Percentiles rank a stretch among this genome's conserved stretches.
Evolutionary conservation across 1,140 invertebrate genomes (phyloP).

Genomic region (Meteorus sp.): DNA sequence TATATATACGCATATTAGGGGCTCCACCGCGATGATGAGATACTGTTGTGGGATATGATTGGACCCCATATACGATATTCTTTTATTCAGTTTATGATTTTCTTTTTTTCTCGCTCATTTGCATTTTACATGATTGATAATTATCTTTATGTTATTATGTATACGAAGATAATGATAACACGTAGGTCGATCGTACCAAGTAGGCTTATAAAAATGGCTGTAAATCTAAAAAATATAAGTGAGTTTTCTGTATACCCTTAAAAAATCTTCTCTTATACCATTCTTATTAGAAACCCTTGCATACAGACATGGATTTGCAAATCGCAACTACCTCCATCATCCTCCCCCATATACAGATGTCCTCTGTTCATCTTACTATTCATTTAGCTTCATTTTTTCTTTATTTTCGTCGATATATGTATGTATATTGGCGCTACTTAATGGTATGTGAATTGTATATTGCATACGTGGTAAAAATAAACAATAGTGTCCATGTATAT

Average conservation of each 20-base stretch:
- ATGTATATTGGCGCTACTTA: background rate
- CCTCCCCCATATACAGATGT: background rate
- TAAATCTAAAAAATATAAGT: constrained; percentile 59
- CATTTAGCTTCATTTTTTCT: background rate
- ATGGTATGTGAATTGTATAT: constrained; percentile 35
- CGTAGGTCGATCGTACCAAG: constrained; percentile 50
- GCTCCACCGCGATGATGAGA: background rate
- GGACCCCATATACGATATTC: constrained; percentile 44
- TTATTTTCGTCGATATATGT: background rate
- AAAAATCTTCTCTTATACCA: constrained; percentile 13
- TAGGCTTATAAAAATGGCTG: constrained; percentile 57
- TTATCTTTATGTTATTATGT: background rate
- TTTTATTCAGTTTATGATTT: constrained; percentile 39
- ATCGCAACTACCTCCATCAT: background rate
- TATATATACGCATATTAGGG: constrained; percentile 50
- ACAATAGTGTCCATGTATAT: constrained; percentile 37
- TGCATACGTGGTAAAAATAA: constrained; percentile 35
- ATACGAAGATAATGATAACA: constrained; percentile 23
- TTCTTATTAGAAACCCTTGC: background rate
- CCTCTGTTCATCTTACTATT: constrained; percentile 1
- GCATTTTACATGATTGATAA: background rate
- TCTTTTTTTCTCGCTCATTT: constrained; percentile 33
- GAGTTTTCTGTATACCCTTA: constrained; percentile 47
- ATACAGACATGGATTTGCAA: constrained; percentile 4
- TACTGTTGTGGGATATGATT: constrained; percentile 43